Evolutionary conservation across 2,113 vertebrate species (phyloP).

Genomic region (Jacana jacana): DNA sequence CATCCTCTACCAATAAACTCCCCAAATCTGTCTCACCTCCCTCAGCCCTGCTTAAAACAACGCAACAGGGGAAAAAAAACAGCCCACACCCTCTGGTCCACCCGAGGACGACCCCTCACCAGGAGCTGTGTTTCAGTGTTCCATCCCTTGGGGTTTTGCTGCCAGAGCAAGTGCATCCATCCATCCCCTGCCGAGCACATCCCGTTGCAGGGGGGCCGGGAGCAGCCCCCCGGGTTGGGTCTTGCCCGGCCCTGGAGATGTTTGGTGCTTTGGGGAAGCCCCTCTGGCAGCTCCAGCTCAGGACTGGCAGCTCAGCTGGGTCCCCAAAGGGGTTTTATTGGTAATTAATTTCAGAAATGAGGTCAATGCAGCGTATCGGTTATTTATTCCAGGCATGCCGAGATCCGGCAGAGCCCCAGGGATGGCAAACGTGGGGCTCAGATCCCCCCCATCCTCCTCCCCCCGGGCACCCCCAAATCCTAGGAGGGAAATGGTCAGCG

Average conservation of each 20-base stretch:
- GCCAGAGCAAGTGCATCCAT: background rate
- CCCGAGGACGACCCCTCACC: background rate
- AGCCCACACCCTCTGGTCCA: background rate
- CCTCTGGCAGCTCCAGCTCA: accelerated
- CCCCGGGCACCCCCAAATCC: background rate
- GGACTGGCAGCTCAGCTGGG: background rate
- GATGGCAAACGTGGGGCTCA: background rate
- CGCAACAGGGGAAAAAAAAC: background rate
- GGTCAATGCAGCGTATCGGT: background rate
- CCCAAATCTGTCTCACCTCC: background rate
- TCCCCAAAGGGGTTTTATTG: background rate
- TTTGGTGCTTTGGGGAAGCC: background rate
- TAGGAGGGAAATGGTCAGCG: background rate
- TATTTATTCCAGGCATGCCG: background rate
- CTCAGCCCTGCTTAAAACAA: background rate
- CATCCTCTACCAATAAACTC: background rate
- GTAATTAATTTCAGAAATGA: background rate
- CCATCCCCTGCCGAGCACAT: background rate
- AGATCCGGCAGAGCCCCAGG: background rate
- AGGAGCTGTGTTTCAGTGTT: background rate
- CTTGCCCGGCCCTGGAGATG: background rate
- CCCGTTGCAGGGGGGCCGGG: background rate
- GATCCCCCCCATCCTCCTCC: background rate
- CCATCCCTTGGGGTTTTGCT: background rate
- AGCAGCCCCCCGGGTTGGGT: background rate